Percentiles rank a stretch among this genome's conserved stretches.
Evolutionary conservation across 1,140 invertebrate species (phyloP).

Genomic region (Lasioglossum albipes): DNA sequence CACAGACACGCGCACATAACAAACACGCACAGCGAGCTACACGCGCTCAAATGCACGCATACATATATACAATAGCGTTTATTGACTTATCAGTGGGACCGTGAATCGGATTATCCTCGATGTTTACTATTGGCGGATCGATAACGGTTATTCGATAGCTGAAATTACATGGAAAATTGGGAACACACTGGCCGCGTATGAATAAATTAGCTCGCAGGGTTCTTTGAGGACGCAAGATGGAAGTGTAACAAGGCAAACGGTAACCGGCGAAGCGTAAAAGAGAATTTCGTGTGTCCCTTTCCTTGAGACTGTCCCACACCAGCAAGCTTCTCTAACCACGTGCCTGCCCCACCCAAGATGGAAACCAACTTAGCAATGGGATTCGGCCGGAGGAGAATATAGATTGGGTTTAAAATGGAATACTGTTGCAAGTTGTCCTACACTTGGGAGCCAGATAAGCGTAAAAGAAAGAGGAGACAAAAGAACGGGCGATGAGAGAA

Average conservation of each 20-base stretch:
- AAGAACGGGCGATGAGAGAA: slow-evolving; percentile 50
- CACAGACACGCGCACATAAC: not conserved
- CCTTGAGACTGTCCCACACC: not conserved
- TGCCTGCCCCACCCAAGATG: slow-evolving; percentile 2
- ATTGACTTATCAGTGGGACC: slow-evolving; percentile 10
- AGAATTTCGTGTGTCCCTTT: slow-evolving; percentile 44
- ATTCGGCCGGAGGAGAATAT: slow-evolving; percentile 48
- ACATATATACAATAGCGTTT: slow-evolving; percentile 1
- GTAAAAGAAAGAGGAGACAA: slow-evolving; percentile 11
- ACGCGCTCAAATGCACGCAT: not conserved
- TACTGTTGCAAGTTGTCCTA: slow-evolving; percentile 52
- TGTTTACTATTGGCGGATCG: slow-evolving; percentile 3
- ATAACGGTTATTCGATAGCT: not conserved
- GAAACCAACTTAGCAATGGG: slow-evolving; percentile 52
- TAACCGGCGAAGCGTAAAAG: slow-evolving; percentile 4
- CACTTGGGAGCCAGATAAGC: slow-evolving; percentile 43
- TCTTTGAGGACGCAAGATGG: not conserved
- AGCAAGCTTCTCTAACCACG: too few relatives aligned
- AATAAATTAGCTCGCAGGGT: slow-evolving; percentile 18
- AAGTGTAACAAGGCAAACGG: not conserved
- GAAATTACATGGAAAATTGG: not conserved
- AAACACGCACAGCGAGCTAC: not conserved
- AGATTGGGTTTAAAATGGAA: slow-evolving; percentile 60
- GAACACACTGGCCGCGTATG: not conserved
- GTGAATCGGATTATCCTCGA: slow-evolving; percentile 6